Percentiles rank a stretch among this genome's conserved stretches.
phyloP scores from a whole-genome alignment of 2,113 vertebrate species.

The Spilogale gracilis region DNA sequence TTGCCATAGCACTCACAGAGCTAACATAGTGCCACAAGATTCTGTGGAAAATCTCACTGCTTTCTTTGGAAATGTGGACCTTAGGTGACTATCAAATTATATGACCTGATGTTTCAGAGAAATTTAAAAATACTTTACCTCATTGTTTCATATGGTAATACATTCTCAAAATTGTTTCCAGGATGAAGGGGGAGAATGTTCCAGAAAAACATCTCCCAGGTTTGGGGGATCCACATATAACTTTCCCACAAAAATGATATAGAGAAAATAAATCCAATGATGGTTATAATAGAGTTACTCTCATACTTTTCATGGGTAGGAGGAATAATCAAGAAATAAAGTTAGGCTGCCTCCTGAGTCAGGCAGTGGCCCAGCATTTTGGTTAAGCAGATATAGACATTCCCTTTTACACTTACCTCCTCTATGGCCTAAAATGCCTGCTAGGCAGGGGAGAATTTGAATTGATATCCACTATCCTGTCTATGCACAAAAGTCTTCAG shows the following conservation, averaged over 20 bases:
- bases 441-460: not conserved
- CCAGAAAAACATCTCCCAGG: not conserved
- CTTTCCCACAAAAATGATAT: not conserved
- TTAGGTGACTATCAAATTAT: not conserved
- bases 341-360: not conserved
- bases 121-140: not conserved
- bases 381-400: not conserved
- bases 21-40: not conserved
- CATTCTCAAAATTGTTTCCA: not conserved
- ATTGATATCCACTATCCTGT: not conserved
- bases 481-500: conserved; percentile 46
- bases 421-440: conserved; percentile 29
- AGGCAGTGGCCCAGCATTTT: not conserved
- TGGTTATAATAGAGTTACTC: not conserved
- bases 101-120: not conserved
- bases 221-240: not conserved
- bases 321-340: conserved; percentile 31
- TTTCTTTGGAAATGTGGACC: not conserved
- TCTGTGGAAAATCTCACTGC: not conserved
- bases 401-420: not conserved
- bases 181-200: not conserved
- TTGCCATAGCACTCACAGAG: not conserved
- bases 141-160: not conserved
- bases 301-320: not conserved
- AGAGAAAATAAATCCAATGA: not conserved